phyloP scores from a whole-genome alignment of 2,797 vertebrate species.

The Propithecus perrieri region DNA sequence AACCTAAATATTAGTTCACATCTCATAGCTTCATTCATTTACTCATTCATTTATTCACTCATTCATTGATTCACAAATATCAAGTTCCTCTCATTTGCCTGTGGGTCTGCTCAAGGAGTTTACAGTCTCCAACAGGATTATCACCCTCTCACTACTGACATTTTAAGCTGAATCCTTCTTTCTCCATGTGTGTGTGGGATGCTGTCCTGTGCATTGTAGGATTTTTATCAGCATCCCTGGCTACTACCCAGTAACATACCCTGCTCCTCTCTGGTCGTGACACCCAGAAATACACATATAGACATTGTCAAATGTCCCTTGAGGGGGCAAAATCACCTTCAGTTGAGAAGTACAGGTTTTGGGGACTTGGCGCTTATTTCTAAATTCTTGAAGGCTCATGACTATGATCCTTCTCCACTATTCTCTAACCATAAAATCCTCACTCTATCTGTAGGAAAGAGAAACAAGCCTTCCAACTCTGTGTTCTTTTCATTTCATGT shows the following conservation, averaged over 20 bases:
- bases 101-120: background rate
- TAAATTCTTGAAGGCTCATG: constrained; percentile 3
- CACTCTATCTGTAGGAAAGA: constrained; percentile 37
- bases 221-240: background rate
- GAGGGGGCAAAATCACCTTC: background rate
- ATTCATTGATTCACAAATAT: background rate
- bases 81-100: background rate
- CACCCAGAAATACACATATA: background rate
- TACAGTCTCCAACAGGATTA: background rate
- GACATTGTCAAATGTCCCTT: background rate
- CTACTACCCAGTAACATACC: background rate
- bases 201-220: background rate
- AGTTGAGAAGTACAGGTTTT: background rate
- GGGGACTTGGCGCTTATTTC: background rate
- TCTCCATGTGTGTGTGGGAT: accelerated
- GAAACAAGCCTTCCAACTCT: constrained; percentile 27
- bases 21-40: background rate
- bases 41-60: background rate
- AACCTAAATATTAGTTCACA: background rate
- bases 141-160: background rate
- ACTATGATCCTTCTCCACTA: constrained; percentile 30
- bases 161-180: background rate
- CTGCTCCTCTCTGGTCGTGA: accelerated
- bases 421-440: background rate
- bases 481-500: constrained; percentile 23